Percentiles rank a stretch among this genome's conserved stretches.
Evolutionary conservation across 2,888 invertebrate species (phyloP).

Genomic region (Ceramica pisi): DNA sequence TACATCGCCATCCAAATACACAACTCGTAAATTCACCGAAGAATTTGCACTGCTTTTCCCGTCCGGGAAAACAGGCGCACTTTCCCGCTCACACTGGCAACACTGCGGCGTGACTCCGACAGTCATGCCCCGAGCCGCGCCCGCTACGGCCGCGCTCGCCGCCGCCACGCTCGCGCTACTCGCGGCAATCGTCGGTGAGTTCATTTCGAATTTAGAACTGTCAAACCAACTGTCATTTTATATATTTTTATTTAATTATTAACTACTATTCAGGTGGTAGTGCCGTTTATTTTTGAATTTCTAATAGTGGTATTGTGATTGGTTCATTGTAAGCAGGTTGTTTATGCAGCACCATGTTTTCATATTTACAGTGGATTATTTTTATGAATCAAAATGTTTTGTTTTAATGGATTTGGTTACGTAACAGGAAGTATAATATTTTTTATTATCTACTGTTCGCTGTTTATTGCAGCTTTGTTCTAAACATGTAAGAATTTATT

Average conservation of each 20-base stretch:
- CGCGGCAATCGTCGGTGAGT: conserved; percentile 86
- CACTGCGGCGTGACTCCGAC: conserved; percentile 64
- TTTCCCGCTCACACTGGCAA: conserved; percentile 52
- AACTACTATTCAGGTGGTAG: conserved; percentile 29
- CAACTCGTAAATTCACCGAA: neutral
- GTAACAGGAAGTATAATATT: conserved; percentile 44
- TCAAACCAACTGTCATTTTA: conserved; percentile 35
- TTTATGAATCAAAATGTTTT: conserved; percentile 40
- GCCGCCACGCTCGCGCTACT: conserved; percentile 78
- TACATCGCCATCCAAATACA: neutral
- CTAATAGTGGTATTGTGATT: conserved; percentile 33
- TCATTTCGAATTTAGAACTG: conserved; percentile 53
- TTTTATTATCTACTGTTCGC: conserved; percentile 5
- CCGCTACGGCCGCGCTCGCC: conserved; percentile 70
- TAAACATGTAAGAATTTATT: conserved; percentile 22
- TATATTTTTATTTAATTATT: conserved; percentile 17
- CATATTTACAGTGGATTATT: conserved; percentile 24
- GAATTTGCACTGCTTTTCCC: conserved; percentile 13
- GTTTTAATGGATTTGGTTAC: conserved; percentile 10
- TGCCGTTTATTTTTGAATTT: conserved; percentile 18
- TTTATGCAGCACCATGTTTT: conserved; percentile 17
- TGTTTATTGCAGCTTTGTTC: conserved; percentile 28
- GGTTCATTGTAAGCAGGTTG: neutral
- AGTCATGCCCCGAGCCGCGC: conserved; percentile 83
- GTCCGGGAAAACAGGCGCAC: conserved; percentile 20